These are phyloP conservation scores for Sula dactylatra DNA, from an alignment of 2,113 vertebrate species.

Conservation along the genomic window DNA sequence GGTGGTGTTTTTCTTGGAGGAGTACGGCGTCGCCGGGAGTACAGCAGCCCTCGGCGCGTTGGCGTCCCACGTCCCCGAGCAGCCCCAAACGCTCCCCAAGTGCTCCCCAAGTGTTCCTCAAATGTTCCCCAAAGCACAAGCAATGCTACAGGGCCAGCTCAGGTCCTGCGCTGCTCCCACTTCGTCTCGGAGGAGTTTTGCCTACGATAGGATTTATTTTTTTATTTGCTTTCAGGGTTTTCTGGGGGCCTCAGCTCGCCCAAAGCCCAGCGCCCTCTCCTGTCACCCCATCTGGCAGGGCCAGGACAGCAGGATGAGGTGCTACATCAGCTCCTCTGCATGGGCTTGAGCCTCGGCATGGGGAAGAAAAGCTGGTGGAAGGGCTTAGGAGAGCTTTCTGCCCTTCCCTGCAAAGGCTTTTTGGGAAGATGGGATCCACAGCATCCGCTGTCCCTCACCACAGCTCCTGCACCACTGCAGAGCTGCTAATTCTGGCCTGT, in stretches of 20 bases:
- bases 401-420: neutral
- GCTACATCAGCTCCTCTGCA: accelerated
- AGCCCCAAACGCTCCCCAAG: neutral
- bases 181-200: no score
- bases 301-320: neutral
- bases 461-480: neutral
- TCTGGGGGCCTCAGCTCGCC: neutral
- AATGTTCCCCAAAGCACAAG: neutral
- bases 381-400: neutral
- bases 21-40: neutral
- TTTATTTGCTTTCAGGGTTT: neutral
- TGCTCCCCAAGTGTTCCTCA: neutral
- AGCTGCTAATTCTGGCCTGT: neutral
- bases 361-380: neutral
- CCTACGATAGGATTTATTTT: accelerated
- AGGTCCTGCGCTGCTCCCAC: neutral
- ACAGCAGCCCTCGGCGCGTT: neutral
- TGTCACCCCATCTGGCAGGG: neutral
- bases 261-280: accelerated
- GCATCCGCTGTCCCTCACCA: accelerated
- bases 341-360: accelerated
- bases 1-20: neutral
- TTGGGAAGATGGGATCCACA: neutral
- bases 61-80: accelerated
- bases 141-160: neutral